Conservation (phyloP, 2,888 invertebrate genomes). For the Drosophila tanythrix region DNA sequence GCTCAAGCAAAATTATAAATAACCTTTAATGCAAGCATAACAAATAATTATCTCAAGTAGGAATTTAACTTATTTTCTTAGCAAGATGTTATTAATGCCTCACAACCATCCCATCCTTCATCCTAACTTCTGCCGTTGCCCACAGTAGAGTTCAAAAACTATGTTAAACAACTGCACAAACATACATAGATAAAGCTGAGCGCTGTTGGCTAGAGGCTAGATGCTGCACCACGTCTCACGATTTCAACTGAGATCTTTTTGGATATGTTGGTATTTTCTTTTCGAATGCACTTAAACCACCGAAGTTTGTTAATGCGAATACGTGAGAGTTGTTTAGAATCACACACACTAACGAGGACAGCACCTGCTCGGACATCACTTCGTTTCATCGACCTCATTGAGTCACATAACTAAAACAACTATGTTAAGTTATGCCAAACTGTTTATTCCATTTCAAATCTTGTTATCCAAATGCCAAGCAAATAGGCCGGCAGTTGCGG, state of each 20-base stretch:
- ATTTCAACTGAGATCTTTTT: conserved; percentile 12
- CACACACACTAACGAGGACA: conserved; percentile 17
- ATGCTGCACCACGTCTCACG: conserved; percentile 12
- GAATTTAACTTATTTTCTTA: conserved; percentile 8
- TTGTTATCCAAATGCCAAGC: conserved; percentile 55
- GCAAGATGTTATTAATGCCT: conserved; percentile 30
- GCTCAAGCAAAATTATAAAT: neutral
- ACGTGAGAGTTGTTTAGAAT: conserved; percentile 68
- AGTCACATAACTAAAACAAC: conserved; percentile 18
- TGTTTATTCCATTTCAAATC: conserved; percentile 51
- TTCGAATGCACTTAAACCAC: conserved; percentile 73
- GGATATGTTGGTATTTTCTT: conserved; percentile 53
- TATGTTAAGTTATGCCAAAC: neutral
- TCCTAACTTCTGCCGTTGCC: neutral
- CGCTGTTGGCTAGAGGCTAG: conserved; percentile 7
- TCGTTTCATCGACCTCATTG: conserved; percentile 14
- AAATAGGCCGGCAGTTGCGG: conserved; percentile 24
- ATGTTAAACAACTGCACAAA: conserved; percentile 55
- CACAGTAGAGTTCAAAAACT: conserved; percentile 16
- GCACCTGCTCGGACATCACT: conserved; percentile 17
- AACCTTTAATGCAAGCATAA: conserved; percentile 19
- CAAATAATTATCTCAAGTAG: conserved; percentile 37
- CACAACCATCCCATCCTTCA: conserved; percentile 16
- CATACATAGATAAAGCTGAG: conserved; percentile 58
- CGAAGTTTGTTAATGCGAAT: conserved; percentile 76